phyloP scores from a whole-genome alignment of 2,888 invertebrate species.

The Oscheius sp. region DNA sequence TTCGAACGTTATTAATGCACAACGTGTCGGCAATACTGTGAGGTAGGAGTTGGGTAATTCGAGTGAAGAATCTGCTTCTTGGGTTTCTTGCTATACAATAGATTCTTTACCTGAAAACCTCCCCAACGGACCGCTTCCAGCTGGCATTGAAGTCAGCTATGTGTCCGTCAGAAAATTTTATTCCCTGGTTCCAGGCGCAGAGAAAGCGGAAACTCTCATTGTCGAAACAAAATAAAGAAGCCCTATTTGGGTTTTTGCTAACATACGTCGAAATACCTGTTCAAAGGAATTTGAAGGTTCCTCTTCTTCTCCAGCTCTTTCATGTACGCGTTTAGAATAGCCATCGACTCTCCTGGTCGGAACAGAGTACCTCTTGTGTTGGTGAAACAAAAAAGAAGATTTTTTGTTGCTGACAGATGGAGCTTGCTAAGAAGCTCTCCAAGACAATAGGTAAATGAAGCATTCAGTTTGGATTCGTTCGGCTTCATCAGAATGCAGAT shows the following conservation, averaged over 20 bases:
- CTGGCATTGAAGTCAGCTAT: conserved; percentile 35
- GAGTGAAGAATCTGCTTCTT: conserved; percentile 2
- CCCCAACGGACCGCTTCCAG: conserved; percentile 42
- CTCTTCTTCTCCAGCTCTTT: conserved; percentile 16
- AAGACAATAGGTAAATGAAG: conserved; percentile 2
- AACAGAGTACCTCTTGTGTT: conserved; percentile 44
- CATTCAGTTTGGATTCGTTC: conserved; percentile 44
- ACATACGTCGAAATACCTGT: too few relatives aligned
- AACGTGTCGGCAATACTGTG: conserved; percentile 1
- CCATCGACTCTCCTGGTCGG: conserved; percentile 35
- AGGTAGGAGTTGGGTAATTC: neutral
- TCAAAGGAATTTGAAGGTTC: conserved; percentile 23
- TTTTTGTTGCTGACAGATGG: neutral
- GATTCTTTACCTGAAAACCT: conserved; percentile 16
- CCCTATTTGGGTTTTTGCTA: neutral
- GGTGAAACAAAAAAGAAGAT: conserved; percentile 62
- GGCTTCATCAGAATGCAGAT: conserved; percentile 56
- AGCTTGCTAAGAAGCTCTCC: conserved; percentile 14
- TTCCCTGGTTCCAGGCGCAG: conserved; percentile 38
- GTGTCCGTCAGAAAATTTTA: conserved; percentile 4
- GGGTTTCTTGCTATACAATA: neutral
- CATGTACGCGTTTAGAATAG: conserved; percentile 23
- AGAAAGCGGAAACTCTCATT: conserved; percentile 54
- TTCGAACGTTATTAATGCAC: neutral
- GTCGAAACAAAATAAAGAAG: conserved; percentile 44